A percentile compares a stretch with the other conserved stretches of the same genome.
Conservation (phyloP, 2,888 invertebrate species). For the Notodonta ziczac region DNA sequence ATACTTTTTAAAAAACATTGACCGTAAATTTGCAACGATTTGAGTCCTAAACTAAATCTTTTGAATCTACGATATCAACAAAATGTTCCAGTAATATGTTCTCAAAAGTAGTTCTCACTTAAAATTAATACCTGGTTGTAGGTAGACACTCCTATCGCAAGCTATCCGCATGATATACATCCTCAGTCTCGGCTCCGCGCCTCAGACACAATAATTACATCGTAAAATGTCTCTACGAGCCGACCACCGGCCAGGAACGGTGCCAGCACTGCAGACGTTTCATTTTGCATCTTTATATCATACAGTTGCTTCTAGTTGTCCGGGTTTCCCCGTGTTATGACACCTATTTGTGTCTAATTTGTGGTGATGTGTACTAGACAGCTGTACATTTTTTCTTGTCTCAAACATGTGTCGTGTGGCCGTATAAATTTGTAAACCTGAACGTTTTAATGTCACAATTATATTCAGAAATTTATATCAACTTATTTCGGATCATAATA, state of each 20-base stretch:
- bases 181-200: constrained; percentile 19
- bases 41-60: too few relatives aligned
- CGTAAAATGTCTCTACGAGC: constrained; percentile 41
- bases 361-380: not conserved
- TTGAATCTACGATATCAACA: too few relatives aligned
- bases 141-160: too few relatives aligned
- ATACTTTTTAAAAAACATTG: too few relatives aligned
- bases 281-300: constrained; percentile 19
- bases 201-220: constrained; percentile 45
- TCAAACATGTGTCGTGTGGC: not conserved
- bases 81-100: too few relatives aligned
- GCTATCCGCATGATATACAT: not conserved
- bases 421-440: not conserved
- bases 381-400: not conserved
- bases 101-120: too few relatives aligned
- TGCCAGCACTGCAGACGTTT: constrained; percentile 28
- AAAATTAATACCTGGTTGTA: too few relatives aligned
- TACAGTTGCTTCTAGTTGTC: constrained; percentile 12
- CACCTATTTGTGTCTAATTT: not conserved
- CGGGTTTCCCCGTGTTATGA: constrained; percentile 34
- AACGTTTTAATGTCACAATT: not conserved
- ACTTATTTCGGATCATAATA: too few relatives aligned
- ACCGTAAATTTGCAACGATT: too few relatives aligned
- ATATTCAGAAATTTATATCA: too few relatives aligned
- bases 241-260: constrained; percentile 36